These are phyloP conservation scores for Lithophane ornitopus DNA, from an alignment of 2,888 invertebrate species.

Conservation along the genomic window DNA sequence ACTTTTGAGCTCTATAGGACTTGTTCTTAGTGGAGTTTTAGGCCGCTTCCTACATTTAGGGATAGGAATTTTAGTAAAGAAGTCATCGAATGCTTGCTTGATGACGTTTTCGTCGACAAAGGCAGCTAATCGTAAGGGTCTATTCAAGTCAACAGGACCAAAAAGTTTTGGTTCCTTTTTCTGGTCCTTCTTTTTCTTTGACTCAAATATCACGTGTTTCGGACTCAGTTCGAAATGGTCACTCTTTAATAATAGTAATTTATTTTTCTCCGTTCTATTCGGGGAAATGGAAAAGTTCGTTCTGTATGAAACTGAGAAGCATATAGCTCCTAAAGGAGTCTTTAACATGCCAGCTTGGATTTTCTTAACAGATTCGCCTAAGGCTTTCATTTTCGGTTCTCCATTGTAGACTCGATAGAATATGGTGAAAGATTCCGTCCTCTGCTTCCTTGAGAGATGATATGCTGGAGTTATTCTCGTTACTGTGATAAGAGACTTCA, in stretches of 20 bases:
- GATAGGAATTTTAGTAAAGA: constrained; percentile 81
- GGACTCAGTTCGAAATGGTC: constrained; percentile 97
- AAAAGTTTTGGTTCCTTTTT: constrained; percentile 77
- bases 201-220: constrained; percentile 91
- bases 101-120: constrained; percentile 91
- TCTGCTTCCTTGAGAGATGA: constrained; percentile 96
- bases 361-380: constrained; percentile 95
- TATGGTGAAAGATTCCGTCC: constrained; percentile 97
- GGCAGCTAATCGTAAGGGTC: constrained; percentile 94
- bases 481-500: constrained; percentile 97
- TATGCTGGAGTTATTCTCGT: constrained; percentile 98
- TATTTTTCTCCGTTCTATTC: constrained; percentile 93
- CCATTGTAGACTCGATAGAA: constrained; percentile 97
- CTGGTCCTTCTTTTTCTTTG: constrained; percentile 91
- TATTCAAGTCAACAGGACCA: constrained; percentile 91
- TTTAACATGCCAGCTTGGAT: constrained; percentile 96
- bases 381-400: constrained; percentile 93
- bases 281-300: constrained; percentile 98
- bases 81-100: constrained; percentile 81
- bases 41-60: constrained; percentile 83
- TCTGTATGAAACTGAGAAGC: constrained; percentile 95
- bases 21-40: constrained; percentile 65
- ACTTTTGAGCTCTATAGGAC: constrained; percentile 76
- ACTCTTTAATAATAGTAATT: constrained; percentile 95
- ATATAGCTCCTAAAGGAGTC: constrained; percentile 96